Evolutionary conservation across 2,113 vertebrate genomes (phyloP).

Genomic region (Carettochelys insculpta): DNA sequence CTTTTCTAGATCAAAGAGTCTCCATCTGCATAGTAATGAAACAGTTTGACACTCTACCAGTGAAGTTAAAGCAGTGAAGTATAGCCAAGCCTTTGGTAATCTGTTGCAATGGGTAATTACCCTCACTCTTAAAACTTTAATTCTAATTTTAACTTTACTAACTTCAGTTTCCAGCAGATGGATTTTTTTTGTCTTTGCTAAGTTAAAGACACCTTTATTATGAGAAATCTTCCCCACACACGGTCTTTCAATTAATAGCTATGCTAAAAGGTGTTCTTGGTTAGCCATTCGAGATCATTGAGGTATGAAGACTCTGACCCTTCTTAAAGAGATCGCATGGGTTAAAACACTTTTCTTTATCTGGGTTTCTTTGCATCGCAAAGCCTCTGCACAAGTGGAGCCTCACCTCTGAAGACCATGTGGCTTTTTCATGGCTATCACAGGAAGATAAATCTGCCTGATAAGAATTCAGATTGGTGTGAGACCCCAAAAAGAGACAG

Average conservation of each 20-base stretch:
- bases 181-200: constrained; percentile 31
- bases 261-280: constrained; percentile 63
- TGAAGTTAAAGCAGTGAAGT: not conserved
- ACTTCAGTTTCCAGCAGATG: constrained; percentile 36
- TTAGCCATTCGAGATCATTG: constrained; percentile 64
- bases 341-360: constrained; percentile 58
- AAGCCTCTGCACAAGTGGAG: constrained; percentile 28
- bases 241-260: constrained; percentile 28
- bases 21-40: not conserved
- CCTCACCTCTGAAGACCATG: constrained; percentile 58
- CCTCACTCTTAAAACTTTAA: not conserved
- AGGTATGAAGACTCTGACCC: constrained; percentile 51
- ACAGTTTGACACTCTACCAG: not conserved
- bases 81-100: not conserved
- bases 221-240: constrained; percentile 8
- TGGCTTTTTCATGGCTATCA: constrained; percentile 11
- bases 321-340: constrained; percentile 50
- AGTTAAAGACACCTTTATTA: constrained; percentile 59
- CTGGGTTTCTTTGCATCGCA: constrained; percentile 64
- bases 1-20: not conserved
- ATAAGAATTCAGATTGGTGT: constrained; percentile 41
- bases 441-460: constrained; percentile 47
- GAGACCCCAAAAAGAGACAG: constrained; percentile 62
- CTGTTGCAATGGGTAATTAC: not conserved
- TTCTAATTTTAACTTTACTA: not conserved